Evolutionary conservation across 2,797 vertebrate species (phyloP), one percentile per base, ranked within the genome.

Genomic region (Petrocephalus sullivani): DNA sequence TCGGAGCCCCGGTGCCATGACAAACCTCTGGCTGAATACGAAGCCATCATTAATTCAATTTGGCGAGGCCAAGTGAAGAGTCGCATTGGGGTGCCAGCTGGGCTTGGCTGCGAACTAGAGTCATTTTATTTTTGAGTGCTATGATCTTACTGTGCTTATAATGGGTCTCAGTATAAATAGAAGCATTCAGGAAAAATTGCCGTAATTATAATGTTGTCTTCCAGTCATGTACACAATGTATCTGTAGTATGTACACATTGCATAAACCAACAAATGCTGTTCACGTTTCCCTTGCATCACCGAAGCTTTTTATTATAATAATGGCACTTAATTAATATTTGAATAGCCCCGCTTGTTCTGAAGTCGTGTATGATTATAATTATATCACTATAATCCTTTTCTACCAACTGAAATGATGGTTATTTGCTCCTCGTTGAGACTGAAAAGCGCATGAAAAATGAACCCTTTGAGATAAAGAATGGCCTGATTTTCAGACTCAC

Each of bases 21-120:
- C 89, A 90, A 87, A 91, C 91, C 89, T 87, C 82, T 7, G 85
- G 91, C 90, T 21, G n/a, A 89, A 53, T 82, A 64, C 84, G 49
- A 87, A 9, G 56, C 89, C 75, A 86, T 94, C 91, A 91, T 94
- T 93, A 92, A 88, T 92, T 83, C 81, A 46, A 92, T 94, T 92
- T 91, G 89, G 82, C 78, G 90, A 82, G 89, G 33, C 87, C 49
- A 7, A 53, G 64, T 61, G 87, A 88, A 64, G 28, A 6, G 87
- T 49, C 54, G 41, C 23, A 51, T 33, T 37, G 21, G 41, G 33
- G 21, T 23, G 58, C 56, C 84, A n/a, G 5, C 9, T 86, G 28
- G 33, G 14, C 28, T 28, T 54, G 16, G 54, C 28, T 8, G 33
- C 6, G 33, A 19, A 57, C 14, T 86, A 33, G 10, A n/a, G 28